These are phyloP conservation scores for Temnopleurus reevesii DNA, from an alignment of 53 echinoderm and acorn worm genomes.

Conservation along the genomic window DNA sequence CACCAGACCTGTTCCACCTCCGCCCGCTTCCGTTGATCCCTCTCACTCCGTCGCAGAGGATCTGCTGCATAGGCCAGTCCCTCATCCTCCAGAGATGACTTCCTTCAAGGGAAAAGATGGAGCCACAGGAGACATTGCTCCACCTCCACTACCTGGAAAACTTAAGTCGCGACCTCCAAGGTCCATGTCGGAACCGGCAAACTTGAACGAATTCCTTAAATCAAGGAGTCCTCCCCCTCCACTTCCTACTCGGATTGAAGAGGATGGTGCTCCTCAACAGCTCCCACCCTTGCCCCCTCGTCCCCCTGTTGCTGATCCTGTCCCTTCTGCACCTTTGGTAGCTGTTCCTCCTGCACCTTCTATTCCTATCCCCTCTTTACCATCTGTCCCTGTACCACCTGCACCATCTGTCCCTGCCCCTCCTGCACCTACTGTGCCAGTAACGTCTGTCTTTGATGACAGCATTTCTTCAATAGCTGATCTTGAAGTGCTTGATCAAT, in stretches of 20 bases:
- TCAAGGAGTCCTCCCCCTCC: slow-evolving; percentile 29
- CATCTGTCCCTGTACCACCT: background rate
- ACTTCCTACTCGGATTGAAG: background rate
- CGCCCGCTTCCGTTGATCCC: slow-evolving; percentile 14
- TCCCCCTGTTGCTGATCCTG: background rate
- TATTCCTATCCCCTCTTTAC: background rate
- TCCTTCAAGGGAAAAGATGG: background rate
- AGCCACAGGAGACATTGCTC: background rate
- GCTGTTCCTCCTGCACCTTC: background rate
- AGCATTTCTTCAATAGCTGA: background rate
- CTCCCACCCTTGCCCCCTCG: slow-evolving; percentile 26
- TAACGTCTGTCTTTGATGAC: background rate
- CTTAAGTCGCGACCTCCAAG: background rate
- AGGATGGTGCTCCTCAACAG: background rate
- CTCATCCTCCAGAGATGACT: slow-evolving; percentile 19
- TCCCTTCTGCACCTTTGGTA: background rate
- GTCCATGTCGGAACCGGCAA: slow-evolving; percentile 1
- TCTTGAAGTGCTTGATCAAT: background rate
- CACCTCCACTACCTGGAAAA: slow-evolving; percentile 10
- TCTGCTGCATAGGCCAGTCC: slow-evolving; percentile 43
- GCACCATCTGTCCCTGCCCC: background rate
- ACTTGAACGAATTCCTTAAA: background rate
- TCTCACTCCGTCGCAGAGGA: background rate
- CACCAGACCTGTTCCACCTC: slow-evolving; percentile 36
- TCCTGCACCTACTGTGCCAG: too few species aligned